phyloP scores from a whole-genome alignment of 2,113 vertebrate species.

The Tragelaphus strepsiceros region DNA sequence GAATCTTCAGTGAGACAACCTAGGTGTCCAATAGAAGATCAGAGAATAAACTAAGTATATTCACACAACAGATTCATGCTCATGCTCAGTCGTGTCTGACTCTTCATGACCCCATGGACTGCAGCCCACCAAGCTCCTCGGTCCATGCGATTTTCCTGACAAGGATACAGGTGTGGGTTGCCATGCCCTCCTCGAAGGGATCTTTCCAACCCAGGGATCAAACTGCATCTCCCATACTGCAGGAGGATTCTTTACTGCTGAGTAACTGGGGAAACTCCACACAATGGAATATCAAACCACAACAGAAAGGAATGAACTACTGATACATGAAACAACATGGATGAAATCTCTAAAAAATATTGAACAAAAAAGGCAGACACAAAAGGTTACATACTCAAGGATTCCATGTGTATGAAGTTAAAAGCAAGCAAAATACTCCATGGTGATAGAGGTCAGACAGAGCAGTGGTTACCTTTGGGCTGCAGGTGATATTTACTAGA shows the following conservation, averaged over 20 bases:
- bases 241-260: neutral
- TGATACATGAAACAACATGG: neutral
- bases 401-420: neutral
- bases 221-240: neutral
- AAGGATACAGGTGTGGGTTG: neutral
- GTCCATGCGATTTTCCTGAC: fast-evolving
- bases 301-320: neutral
- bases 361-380: neutral
- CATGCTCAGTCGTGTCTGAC: neutral
- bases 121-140: neutral
- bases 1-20: neutral
- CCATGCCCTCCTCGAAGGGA: neutral
- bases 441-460: neutral
- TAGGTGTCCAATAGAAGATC: neutral
- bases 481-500: neutral
- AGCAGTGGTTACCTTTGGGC: neutral
- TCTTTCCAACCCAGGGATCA: neutral
- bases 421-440: neutral
- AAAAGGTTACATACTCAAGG: neutral
- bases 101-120: neutral
- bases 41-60: neutral
- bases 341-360: neutral
- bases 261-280: neutral
- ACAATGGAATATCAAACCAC: neutral
- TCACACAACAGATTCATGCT: neutral